Evolutionary conservation across 2,113 vertebrate genomes (phyloP), one percentile per base, ranked within the genome.

Genomic region (Pelmatolapia mariae): DNA sequence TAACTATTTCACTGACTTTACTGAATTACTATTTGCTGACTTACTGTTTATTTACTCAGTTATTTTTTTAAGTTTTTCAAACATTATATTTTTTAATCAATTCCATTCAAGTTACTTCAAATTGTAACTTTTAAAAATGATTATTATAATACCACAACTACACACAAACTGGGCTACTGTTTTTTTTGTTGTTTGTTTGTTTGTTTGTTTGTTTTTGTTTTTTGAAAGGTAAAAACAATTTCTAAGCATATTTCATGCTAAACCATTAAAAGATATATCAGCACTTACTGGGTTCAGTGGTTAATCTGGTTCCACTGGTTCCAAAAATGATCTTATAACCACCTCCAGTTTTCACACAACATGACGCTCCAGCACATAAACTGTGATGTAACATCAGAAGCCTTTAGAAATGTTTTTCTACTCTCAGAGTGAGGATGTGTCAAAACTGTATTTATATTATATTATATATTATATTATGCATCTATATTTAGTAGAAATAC

Each of bases 301-400:
- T 87, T 61, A 86, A 16, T 45, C 33, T 63, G 85, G 85, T 81
- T 45, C 88, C 81, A n/a, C 3, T 31, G n/a, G n/a, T n/a, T 43
- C 82, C 85, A 87, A 84, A 90, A 2, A 4, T 13, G 2, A 87
- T 57, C 84, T 50, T 83, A 6, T 15, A 4, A 10, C 6, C 18
- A 31, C 18, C 19, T 38, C 6, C 82, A 33, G 12, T 0, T 4
- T 3, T 92, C 91, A 89, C 91, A 92, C 89, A 86, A 80, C 40
- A 40, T 31, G 26, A 76, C 85, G 38, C 57, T 18, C 4, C 29
- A 31, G 5, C 11, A 43, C 84, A 63, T 4, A 29, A 82, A 87
- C 54, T 80, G 4, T 66, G 33, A 8, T 22, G 33, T 13, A 5
- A 40, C 33, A 0, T 13, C 45, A 38, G 16, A 40, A 1, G 16